Percentiles rank a stretch among this genome's conserved stretches.
Evolutionary conservation across 2,888 invertebrate species (phyloP).

Genomic region (Phyto melanocephala): DNA sequence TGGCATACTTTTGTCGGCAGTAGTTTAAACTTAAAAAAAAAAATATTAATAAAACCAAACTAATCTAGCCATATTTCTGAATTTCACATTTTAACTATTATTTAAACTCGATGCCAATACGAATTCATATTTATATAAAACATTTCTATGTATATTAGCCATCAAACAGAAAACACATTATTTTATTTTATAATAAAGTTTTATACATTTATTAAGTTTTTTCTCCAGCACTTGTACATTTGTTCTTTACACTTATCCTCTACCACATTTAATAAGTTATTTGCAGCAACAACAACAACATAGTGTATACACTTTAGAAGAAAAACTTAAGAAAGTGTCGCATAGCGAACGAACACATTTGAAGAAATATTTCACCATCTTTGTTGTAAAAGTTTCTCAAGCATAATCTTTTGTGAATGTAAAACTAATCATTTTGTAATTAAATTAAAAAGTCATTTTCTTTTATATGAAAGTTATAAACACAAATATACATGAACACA

Average conservation of each 20-base stretch:
- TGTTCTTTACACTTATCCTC: neutral
- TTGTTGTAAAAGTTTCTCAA: conserved; percentile 45
- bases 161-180: too few species aligned
- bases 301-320: neutral
- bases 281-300: conserved; percentile 14
- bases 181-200: conserved; percentile 20
- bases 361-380: conserved; percentile 48
- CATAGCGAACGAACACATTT: conserved; percentile 1
- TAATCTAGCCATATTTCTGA: too few species aligned
- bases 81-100: too few species aligned
- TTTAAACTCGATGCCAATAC: too few species aligned
- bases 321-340: conserved; percentile 47
- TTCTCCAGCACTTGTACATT: neutral
- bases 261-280: conserved; percentile 11
- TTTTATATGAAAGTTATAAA: conserved; percentile 60
- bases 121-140: too few species aligned
- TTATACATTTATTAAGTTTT: neutral
- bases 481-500: conserved; percentile 13
- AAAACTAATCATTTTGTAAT: conserved; percentile 65
- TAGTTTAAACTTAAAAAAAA: too few species aligned
- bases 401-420: conserved; percentile 63
- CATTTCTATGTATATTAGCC: too few species aligned
- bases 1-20: too few species aligned
- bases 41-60: too few species aligned
- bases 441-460: conserved; percentile 65